Evolutionary conservation across 23 tunicate genomes (phyloP).

Genomic region (Diplosoma virens): DNA sequence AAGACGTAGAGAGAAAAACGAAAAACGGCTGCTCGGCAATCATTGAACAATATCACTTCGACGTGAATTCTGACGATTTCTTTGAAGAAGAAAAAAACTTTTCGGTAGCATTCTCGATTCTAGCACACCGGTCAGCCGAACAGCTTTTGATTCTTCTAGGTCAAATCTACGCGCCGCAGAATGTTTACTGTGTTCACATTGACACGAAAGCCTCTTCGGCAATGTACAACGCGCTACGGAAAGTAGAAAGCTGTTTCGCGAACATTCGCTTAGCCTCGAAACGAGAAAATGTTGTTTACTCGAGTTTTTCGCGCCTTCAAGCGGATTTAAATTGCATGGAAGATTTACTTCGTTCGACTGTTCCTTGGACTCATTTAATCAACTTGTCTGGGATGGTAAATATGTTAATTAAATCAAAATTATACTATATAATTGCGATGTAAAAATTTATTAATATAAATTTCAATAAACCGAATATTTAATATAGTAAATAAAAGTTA

Average conservation of each 20-base stretch:
- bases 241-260: conserved; percentile 19
- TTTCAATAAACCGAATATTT: too few species aligned
- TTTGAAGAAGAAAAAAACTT: too few species aligned
- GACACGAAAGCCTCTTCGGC: conserved; percentile 26
- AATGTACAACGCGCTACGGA: not conserved
- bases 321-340: conserved; percentile 57
- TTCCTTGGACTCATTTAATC: conserved; percentile 45
- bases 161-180: conserved; percentile 51
- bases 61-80: too few species aligned
- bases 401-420: too few species aligned
- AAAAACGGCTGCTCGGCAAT: too few species aligned
- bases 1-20: too few species aligned
- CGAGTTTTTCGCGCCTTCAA: conserved; percentile 23
- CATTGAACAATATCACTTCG: too few species aligned
- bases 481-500: too few species aligned
- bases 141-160: conserved; percentile 46
- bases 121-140: conserved; percentile 6
- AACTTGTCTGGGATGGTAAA: conserved; percentile 56
- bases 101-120: conserved; percentile 43
- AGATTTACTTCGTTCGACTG: conserved; percentile 17
- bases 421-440: too few species aligned
- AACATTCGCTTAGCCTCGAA: conserved; percentile 30
- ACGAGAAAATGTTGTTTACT: conserved; percentile 25
- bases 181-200: conserved; percentile 47
- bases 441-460: too few species aligned